Evolutionary conservation across 64 coral and sea anemone species (phyloP), one percentile per base, ranked within the genome.

Genomic region (Pachyseris speciosa): DNA sequence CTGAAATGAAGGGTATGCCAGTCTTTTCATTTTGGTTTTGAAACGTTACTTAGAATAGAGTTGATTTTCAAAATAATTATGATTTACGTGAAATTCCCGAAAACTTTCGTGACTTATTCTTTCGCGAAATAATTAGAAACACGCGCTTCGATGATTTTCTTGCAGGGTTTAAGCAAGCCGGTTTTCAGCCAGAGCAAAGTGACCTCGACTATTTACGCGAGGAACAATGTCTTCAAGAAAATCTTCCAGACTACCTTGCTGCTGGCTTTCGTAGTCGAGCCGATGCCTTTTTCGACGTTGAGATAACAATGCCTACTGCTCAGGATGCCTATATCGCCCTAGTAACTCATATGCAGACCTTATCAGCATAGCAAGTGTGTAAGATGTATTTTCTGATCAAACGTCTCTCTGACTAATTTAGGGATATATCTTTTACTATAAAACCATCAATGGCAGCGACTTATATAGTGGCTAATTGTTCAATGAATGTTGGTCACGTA

Each of bases 311-410:
- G 26, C 20, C 44, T 16, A 78, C 48, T 78, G 74, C 74, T 31
- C 30, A 78, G 27, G 40, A 78, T 78, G 74, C 74, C 49, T 78
- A 29, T 37, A 49, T 39, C 49, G 74, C 74, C 49, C 74, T 78
- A 0, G 74, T 50, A 44, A 50, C 44, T 42, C 44, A 78, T 50
- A 78, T 78, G 74, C 24, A 50, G 49, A 36, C 19, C 32, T 74
- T 17, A 17, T 65, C 61, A 74, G 29, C 5, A 45, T 74, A 74
- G 70, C 30, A 74, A 74, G 30, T 74, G 19, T 32, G 29, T 45
- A 13, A 17, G 6, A 36, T 41, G 67, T 69, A 36, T 10, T 74
- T 39, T 0, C 61, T 65, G 22, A 9, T 65, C 17, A 24, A 65
- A 65, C 7, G 27, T 28, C 22, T 30, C 17, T 65, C 61, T 65